Evolutionary conservation across 2,797 vertebrate species (phyloP), one percentile per base, ranked within the genome.

Genomic region (Synanceia verrucosa): DNA sequence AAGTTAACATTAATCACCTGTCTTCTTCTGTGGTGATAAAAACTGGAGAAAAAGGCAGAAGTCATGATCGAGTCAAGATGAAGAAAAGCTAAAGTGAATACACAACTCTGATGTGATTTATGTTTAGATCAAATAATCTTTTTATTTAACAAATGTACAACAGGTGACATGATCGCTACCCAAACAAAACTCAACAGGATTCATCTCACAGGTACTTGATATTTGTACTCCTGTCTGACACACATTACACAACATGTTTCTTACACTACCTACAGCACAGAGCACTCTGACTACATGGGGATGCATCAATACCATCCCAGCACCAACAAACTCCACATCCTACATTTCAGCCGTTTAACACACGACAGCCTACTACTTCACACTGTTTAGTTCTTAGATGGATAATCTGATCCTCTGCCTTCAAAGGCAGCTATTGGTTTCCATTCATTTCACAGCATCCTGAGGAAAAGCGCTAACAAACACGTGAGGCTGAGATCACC

Each of bases 131-230:
- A 86, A 88, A 78, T 88, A 65, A 76, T 76, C 65, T 85, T 88
- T 93, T 93, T 93, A 94, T 91, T 94, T 90, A 91, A 93, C 90
- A 92, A 91, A 92, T 92, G 67, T 91, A 93, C 89, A 87, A 89
- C 88, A 84, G 63, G 87, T 83, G 59, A 76, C 80, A 50, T 61
- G 55, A 85, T 63, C 19, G 70, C 83, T 83, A 82, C 29, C 43
- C 72, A 79, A 73, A 90, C 70, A 72, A 76, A 65, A 75, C 74
- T 68, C 58, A 76, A 87, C 70, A 70, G 31, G 57, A 79, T 57
- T 75, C 79, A 75, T 76, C 78, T 76, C 72, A 61, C 60, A 28
- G 34, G 73, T 83, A 89, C 61, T n/a, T 48, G 7, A n/a, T 61
- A 56, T 76, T 73, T 81, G 73, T 79, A 86, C 71, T 72, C 19